Base-by-base conservation (phyloP, 2,113 vertebrate genomes). In the Cryptotis parvus region DNA sequence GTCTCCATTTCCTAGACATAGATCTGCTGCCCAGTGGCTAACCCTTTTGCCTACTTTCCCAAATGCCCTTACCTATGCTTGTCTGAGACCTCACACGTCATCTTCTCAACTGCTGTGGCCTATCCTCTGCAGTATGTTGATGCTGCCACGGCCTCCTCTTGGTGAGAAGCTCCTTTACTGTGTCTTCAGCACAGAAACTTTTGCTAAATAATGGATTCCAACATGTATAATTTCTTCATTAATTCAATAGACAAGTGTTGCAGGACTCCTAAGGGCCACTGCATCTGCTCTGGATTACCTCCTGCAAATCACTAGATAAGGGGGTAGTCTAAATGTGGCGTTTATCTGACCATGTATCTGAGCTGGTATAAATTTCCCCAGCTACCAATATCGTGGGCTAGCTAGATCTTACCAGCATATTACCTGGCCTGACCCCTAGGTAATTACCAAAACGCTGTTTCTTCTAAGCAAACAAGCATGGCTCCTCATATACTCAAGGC, bases 161-260 rank as follows among this genome's bases (percentile, higher is more conserved):
- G 61, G 41, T 52, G 58, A 18, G 75, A 18, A 0, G 52, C 61
- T 93, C 74, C 83, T 96, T 96, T 94, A 72, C 70, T 96, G 49
- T 83, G 74, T 94, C 86, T 94, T 97, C 87, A 93, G 86, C 92
- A 93, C 90, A 94, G 91, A 96, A 94, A 58, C 89, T 87, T 97
- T 98, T 97, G 96, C 93, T 97, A 96, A 97, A 93, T 96, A 86
- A 93, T 31, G 72, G 96, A 97, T 66, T 94, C 82, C 94, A 96
- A 93, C 94, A 96, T 96, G 96, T 97, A 95, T 97, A 97, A 97
- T 98, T 97, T 97, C 94, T 94, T 97, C 95, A 97, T 97, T 97
- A 97, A 97, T 95, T 97, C 97, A 97, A 90, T 84, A 96, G 96
- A 95, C n/a, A n/a, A n/a, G n/a, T n/a, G n/a, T n/a, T n/a, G n/a